Conservation (phyloP, 2,113 vertebrate genomes). For the Ciconia boyciana region DNA sequence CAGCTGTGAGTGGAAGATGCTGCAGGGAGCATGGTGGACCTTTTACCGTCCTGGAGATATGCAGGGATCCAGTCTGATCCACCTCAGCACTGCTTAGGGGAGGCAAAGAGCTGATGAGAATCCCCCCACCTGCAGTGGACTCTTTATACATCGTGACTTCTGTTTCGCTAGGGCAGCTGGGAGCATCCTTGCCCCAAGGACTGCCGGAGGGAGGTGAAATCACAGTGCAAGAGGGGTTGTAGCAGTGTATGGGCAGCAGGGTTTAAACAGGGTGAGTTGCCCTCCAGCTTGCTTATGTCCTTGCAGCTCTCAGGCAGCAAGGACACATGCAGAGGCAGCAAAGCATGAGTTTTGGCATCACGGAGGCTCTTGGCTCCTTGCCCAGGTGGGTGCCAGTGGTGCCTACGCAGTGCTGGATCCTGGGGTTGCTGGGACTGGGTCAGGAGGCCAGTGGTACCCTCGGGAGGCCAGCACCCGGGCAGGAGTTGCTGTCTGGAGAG, state of each 20-base stretch:
- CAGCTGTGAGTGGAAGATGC: neutral
- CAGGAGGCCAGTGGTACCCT: neutral
- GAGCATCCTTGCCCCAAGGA: neutral
- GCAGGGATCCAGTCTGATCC: neutral
- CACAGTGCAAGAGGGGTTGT: neutral
- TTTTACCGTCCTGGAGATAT: neutral
- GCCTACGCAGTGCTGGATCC: neutral
- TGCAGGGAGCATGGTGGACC: neutral
- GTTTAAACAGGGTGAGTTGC: neutral
- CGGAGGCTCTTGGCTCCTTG: neutral
- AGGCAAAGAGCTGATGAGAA: neutral
- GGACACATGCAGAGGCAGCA: neutral
- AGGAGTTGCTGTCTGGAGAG: neutral
- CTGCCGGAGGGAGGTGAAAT: neutral
- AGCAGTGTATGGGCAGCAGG: neutral
- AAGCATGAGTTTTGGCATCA: neutral
- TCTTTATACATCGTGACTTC: neutral
- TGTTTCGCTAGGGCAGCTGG: neutral
- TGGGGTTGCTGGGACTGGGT: neutral
- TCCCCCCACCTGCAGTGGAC: neutral
- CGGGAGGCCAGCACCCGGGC: accelerated
- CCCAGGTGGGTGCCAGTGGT: neutral
- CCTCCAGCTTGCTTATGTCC: neutral
- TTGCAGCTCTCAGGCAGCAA: neutral
- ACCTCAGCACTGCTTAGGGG: neutral